Evolutionary conservation across 2,113 vertebrate genomes (phyloP).

Genomic region (Erpornis zantholeuca): DNA sequence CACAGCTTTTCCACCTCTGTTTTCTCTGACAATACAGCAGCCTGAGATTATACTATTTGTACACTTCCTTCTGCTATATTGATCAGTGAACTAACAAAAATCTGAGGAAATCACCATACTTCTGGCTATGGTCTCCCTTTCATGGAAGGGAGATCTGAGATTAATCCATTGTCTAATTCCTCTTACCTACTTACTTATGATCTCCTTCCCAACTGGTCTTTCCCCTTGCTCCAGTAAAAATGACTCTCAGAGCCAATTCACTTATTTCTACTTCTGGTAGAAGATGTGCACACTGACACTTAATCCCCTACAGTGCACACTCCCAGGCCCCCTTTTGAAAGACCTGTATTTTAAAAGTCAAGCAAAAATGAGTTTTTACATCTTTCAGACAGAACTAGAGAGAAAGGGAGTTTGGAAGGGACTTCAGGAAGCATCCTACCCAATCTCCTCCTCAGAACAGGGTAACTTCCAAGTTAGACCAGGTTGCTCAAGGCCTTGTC

Average conservation of each 20-base stretch:
- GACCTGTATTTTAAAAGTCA: background rate
- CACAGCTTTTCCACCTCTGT: background rate
- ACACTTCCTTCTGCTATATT: background rate
- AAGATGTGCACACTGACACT: background rate
- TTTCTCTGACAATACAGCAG: background rate
- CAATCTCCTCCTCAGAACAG: background rate
- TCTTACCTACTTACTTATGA: background rate
- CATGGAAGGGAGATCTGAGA: background rate
- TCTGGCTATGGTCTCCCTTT: background rate
- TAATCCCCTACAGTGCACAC: background rate
- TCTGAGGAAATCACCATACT: rapidly evolving
- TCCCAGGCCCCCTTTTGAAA: background rate
- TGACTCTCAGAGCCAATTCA: background rate
- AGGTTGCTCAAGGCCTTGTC: background rate
- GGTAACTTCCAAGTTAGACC: background rate
- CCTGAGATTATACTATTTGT: background rate
- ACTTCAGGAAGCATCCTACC: background rate
- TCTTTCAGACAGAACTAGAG: background rate
- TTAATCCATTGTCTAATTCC: background rate
- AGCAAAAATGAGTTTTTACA: background rate
- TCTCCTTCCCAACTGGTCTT: background rate
- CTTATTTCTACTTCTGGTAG: background rate
- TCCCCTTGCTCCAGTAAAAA: background rate
- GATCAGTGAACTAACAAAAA: background rate
- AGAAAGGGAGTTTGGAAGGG: rapidly evolving